These are phyloP conservation scores for Delichon dasypus DNA, from an alignment of 2,797 vertebrate species.

Conservation along the genomic window DNA sequence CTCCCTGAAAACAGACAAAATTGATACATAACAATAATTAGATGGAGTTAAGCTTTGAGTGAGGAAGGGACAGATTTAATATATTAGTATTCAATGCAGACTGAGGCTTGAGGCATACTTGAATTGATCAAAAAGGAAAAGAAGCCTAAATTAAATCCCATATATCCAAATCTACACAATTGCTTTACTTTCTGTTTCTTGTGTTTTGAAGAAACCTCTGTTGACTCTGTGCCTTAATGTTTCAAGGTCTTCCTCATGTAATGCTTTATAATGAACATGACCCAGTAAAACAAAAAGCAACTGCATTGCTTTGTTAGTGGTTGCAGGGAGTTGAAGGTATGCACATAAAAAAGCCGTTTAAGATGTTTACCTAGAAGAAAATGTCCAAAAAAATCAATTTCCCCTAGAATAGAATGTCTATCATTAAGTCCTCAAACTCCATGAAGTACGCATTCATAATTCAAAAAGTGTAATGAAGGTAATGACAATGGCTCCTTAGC, in stretches of 20 bases:
- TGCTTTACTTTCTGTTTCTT: neutral
- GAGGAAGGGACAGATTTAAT: neutral
- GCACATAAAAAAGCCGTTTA: neutral
- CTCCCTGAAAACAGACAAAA: neutral
- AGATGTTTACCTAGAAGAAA: neutral
- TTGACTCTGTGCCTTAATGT: neutral
- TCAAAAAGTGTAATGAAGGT: neutral
- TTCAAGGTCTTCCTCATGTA: neutral
- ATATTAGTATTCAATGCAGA: neutral
- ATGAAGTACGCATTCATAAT: neutral
- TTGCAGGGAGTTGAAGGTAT: neutral
- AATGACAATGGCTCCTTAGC: neutral
- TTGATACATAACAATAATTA: neutral
- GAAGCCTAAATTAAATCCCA: neutral
- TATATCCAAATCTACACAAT: neutral
- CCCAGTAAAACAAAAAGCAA: neutral
- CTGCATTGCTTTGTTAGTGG: neutral
- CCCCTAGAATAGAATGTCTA: neutral
- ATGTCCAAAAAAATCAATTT: neutral
- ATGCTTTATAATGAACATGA: neutral
- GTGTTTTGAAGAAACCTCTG: neutral
- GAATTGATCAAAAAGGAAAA: neutral
- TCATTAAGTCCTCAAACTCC: neutral
- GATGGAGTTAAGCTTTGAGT: neutral
- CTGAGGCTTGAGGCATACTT: neutral